Conservation (phyloP, 2,797 vertebrate genomes). For the Buceros bicornis region DNA sequence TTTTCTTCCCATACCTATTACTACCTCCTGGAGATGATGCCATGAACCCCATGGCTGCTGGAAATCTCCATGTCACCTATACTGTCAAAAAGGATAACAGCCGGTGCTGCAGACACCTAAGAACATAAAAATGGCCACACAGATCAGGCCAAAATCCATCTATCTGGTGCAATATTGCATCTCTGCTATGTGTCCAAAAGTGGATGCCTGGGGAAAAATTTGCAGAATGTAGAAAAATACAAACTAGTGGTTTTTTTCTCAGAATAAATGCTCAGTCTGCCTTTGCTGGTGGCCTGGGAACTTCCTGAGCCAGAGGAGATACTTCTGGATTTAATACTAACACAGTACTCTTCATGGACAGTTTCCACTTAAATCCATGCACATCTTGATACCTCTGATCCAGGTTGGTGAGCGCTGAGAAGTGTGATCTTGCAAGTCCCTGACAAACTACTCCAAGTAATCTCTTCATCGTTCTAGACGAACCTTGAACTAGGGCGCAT, state of each 20-base stretch:
- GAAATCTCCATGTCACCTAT: not conserved
- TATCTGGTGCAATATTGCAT: not conserved
- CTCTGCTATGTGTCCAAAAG: not conserved
- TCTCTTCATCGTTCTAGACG: not conserved
- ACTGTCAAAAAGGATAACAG: not conserved
- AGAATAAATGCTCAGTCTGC: not conserved
- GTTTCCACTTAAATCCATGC: not conserved
- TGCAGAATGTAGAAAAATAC: not conserved
- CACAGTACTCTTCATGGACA: not conserved
- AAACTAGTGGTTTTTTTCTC: not conserved
- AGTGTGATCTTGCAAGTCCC: not conserved
- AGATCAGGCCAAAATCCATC: not conserved
- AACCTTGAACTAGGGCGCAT: not conserved
- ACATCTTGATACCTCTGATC: not conserved
- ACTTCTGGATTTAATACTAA: not conserved
- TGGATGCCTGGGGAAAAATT: not conserved
- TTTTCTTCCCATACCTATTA: not conserved
- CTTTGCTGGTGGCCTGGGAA: rapidly evolving
- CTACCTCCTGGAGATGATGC: not conserved
- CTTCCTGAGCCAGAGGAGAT: not conserved
- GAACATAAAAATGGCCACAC: not conserved
- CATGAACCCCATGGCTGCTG: not conserved
- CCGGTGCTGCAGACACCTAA: not conserved
- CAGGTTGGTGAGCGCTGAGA: not conserved
- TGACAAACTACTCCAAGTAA: not conserved